Evolutionary conservation across 2,797 vertebrate genomes (phyloP), one percentile per base, ranked within the genome.

Genomic region (Crax fasciolata): DNA sequence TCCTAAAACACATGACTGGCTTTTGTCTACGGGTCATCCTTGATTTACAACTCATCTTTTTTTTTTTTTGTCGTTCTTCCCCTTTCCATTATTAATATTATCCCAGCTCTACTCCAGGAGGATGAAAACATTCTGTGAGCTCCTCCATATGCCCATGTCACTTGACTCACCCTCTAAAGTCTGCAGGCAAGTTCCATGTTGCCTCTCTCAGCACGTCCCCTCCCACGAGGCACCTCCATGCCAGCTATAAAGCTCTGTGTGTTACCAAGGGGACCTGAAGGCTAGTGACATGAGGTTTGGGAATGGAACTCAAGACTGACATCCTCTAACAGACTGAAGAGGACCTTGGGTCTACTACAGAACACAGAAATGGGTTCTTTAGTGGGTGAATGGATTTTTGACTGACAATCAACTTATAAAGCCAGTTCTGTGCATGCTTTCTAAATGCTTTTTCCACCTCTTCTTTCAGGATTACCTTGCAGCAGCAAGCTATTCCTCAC

Each of bases 121-220:
- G 76, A 93, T 83, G 74, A 52, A 71, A 70, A 13, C 32, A 58
- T 61, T 16, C 71, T 32, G 46, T 6, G 65, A 84, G 39, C 63
- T 41, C 39, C 74, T 62, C 49, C 11, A 1, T 21, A 11, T 10
- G 4, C 43, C 16, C 5, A 0, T 19, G 76, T 95, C 97, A 93
- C 80, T 96, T 96, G 96, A 97, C 85, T 83, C 74, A 35, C 68
- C n/a, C 79, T 30, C 82, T 28, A 17, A 57, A 13, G 58, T 70
- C 25, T 14, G 20, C 65, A 28, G 48, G 4, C 0, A 24, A 66
- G 80, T 46, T 91, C 65, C n/a, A 38, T 4, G 0, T 19, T 61
- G 78, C 52, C 11, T 70, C 68, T 19, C 39, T 25, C 76, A 21
- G 74, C 35, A 38, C 77, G 9, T 21, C 20, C 51, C 54, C 65